phyloP scores from a whole-genome alignment of 2,888 invertebrate genomes.

The Frankliniella fusca region DNA sequence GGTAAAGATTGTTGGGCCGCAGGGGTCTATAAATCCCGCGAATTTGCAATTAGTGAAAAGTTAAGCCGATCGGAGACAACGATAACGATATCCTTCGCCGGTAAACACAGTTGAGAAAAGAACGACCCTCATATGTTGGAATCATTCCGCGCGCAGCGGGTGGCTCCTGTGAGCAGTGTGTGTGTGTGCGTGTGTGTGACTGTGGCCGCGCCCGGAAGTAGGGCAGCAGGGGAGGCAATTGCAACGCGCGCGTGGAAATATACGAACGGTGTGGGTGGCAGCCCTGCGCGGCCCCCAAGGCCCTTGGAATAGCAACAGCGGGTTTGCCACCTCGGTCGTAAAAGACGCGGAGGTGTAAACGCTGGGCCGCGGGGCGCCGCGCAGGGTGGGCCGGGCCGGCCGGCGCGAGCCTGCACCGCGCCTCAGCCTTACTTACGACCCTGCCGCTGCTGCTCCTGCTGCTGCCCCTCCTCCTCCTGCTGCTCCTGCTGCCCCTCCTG shows the following conservation, averaged over 20 bases:
- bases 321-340: constrained; percentile 16
- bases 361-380: not conserved
- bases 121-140: not conserved
- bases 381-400: not conserved
- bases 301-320: not conserved
- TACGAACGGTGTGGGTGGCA: not conserved
- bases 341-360: constrained; percentile 17
- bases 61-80: too few species aligned
- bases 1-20: too few species aligned
- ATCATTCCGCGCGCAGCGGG: not conserved
- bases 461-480: too few species aligned
- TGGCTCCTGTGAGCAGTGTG: too few species aligned
- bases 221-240: not conserved
- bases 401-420: not conserved
- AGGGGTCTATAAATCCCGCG: too few species aligned
- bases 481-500: too few species aligned
- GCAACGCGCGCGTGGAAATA: not conserved
- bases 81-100: too few species aligned
- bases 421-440: too few species aligned
- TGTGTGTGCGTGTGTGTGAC: too few species aligned
- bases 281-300: not conserved
- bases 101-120: too few species aligned
- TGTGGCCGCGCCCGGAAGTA: not conserved
- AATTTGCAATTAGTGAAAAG: too few species aligned
- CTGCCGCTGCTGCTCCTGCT: too few species aligned